Evolutionary conservation across 2,888 invertebrate species (phyloP).

Genomic region (Pachycephus smyrnensis): DNA sequence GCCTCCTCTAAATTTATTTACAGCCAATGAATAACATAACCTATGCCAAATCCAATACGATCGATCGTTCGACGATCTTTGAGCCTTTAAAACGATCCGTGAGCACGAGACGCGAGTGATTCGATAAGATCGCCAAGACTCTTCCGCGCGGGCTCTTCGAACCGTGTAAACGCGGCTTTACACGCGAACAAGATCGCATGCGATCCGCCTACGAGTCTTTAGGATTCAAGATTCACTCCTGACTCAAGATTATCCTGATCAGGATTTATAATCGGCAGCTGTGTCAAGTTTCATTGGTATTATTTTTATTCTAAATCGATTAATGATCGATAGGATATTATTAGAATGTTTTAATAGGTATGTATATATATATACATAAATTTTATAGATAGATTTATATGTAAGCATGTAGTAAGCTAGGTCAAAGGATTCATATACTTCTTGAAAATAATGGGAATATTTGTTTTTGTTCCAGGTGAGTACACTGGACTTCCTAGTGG

Average conservation of each 20-base stretch:
- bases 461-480: neutral
- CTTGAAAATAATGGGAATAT: neutral
- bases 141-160: conserved; percentile 41
- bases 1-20: neutral
- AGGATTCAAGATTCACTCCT: neutral
- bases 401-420: neutral
- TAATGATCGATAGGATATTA: neutral
- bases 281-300: neutral
- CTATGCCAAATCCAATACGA: neutral
- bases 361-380: too few relatives aligned
- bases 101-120: conserved; percentile 4
- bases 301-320: neutral
- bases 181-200: conserved; percentile 45
- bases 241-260: neutral
- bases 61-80: neutral
- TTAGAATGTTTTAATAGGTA: too few relatives aligned
- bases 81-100: neutral
- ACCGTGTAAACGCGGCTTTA: conserved; percentile 55
- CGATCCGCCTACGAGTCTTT: neutral
- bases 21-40: neutral
- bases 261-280: neutral
- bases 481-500: neutral
- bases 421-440: neutral
- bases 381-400: neutral
- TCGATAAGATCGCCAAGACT: conserved; percentile 41